Percentiles rank a stretch among this genome's conserved stretches.
Conservation (phyloP, 1,140 invertebrate genomes). For the Bombus fervidus region DNA sequence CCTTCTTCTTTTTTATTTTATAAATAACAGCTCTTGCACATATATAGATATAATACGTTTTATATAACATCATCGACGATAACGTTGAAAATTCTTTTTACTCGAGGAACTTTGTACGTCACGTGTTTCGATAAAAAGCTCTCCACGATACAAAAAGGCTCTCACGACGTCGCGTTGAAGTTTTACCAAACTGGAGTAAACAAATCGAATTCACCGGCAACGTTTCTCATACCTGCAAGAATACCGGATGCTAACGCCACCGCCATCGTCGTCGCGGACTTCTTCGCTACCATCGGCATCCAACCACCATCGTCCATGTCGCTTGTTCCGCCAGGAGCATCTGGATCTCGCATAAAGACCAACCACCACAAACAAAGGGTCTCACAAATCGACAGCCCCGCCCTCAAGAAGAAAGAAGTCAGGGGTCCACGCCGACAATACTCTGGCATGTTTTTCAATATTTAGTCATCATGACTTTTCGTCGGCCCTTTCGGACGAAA, state of each 20-base stretch:
- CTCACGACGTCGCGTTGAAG: no score
- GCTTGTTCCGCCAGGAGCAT: conserved; percentile 41
- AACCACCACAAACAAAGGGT: conserved; percentile 66
- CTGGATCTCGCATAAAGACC: conserved; percentile 50
- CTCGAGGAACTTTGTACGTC: no score
- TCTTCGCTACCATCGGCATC: neutral
- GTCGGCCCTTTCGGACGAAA: conserved; percentile 77
- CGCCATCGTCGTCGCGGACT: neutral
- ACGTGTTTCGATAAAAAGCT: no score
- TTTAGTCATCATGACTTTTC: conserved; percentile 83
- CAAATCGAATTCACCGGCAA: no score
- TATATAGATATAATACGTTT: no score
- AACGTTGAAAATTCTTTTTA: neutral
- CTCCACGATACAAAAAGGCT: no score
- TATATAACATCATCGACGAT: neutral
- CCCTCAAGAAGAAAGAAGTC: conserved; percentile 49
- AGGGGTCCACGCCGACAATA: conserved; percentile 69
- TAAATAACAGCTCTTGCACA: accelerated
- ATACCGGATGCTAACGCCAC: neutral
- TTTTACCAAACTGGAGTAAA: no score
- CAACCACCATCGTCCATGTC: neutral
- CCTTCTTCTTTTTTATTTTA: no score
- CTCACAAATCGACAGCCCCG: conserved; percentile 67
- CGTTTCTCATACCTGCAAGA: neutral
- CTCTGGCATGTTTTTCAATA: conserved; percentile 82